Percentiles rank a stretch among this genome's conserved stretches.
Evolutionary conservation across 2,888 invertebrate genomes (phyloP).

Genomic region (Perithous albicinctus): DNA sequence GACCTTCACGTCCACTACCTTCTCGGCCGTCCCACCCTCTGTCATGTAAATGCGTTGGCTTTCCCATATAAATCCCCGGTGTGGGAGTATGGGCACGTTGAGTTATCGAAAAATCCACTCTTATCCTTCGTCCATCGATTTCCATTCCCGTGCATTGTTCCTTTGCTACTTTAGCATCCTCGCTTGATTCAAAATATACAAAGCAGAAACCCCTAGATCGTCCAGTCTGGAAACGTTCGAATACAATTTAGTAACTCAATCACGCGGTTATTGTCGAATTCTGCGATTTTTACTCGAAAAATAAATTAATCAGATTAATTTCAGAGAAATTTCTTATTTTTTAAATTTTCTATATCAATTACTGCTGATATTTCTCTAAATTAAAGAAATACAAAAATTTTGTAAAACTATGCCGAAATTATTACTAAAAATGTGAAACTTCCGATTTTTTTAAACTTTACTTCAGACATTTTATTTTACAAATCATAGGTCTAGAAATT

Average conservation of each 20-base stretch:
- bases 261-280: not conserved
- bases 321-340: no score
- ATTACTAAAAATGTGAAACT: no score
- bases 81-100: conserved; percentile 98
- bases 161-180: conserved; percentile 97
- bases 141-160: conserved; percentile 97
- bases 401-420: no score
- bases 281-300: not conserved
- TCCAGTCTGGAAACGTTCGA: conserved; percentile 89
- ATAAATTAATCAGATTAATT: no score
- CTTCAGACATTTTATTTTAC: no score
- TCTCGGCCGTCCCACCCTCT: conserved; percentile 83
- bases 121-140: conserved; percentile 96
- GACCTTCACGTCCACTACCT: conserved; percentile 85
- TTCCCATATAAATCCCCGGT: conserved; percentile 98
- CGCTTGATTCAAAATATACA: conserved; percentile 95
- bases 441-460: no score
- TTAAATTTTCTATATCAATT: no score
- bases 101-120: conserved; percentile 98
- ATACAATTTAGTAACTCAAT: conserved; percentile 16
- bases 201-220: conserved; percentile 98
- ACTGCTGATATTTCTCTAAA: no score
- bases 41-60: conserved; percentile 89
- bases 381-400: no score
- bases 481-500: no score